Percentiles rank a stretch among this genome's conserved stretches.
phyloP scores from a whole-genome alignment of 2,113 vertebrate genomes.

The Thinocorus orbignyianus region DNA sequence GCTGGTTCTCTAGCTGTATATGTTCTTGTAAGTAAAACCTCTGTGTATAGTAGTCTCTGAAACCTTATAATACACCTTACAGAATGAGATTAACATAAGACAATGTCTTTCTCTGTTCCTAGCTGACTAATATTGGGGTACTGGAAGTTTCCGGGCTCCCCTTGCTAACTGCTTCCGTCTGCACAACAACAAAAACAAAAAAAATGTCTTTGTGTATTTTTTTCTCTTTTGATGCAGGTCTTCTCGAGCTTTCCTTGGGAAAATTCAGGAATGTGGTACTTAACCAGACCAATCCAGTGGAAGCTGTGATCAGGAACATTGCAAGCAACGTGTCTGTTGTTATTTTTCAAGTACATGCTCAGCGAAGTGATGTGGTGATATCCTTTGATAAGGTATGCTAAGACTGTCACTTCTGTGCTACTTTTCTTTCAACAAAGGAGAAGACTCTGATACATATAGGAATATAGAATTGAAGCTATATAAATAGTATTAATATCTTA shows the following conservation, averaged over 20 bases:
- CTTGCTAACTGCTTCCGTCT: neutral
- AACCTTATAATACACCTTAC: neutral
- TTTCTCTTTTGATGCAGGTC: conserved; percentile 70
- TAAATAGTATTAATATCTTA: neutral
- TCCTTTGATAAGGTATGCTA: conserved; percentile 84
- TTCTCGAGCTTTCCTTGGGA: conserved; percentile 85
- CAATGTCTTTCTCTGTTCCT: neutral
- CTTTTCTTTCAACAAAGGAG: neutral
- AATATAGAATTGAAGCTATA: neutral
- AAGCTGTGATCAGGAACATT: conserved; percentile 82
- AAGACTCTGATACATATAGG: neutral
- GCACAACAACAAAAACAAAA: neutral
- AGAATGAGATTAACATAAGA: neutral
- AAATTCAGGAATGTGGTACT: conserved; percentile 85
- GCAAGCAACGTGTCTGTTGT: conserved; percentile 80
- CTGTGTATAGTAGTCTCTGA: neutral
- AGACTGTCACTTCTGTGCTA: neutral
- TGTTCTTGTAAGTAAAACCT: neutral
- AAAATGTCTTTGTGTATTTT: neutral
- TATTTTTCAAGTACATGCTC: conserved; percentile 90
- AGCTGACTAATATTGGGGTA: neutral
- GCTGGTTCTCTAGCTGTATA: neutral
- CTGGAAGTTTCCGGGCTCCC: neutral
- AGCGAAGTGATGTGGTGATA: conserved; percentile 81
- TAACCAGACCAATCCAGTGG: conserved; percentile 77